Evolutionary conservation across 2,113 vertebrate species (phyloP).

Genomic region (Nycticebus coucang): DNA sequence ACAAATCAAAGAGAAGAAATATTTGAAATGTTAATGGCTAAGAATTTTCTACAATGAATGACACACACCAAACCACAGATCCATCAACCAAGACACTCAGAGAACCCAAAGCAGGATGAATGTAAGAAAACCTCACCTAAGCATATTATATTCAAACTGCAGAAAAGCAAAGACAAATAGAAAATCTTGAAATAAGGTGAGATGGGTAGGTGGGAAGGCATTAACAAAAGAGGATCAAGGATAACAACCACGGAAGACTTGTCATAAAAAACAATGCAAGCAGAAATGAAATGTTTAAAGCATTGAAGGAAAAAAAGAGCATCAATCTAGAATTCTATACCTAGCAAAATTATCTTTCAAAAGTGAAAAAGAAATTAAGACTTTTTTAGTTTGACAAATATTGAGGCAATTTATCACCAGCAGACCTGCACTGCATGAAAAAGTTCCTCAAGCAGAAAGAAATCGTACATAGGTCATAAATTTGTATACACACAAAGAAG

Average conservation of each 20-base stretch:
- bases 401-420: not conserved
- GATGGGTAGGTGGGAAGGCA: not conserved
- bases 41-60: not conserved
- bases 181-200: not conserved
- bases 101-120: not conserved
- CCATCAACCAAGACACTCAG: not conserved
- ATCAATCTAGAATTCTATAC: not conserved
- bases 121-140: not conserved
- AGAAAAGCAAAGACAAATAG: not conserved
- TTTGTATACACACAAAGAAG: not conserved
- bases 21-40: not conserved
- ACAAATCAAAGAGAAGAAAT: not conserved
- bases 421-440: not conserved
- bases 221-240: not conserved
- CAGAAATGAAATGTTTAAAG: not conserved
- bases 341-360: not conserved
- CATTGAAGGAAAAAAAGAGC: not conserved
- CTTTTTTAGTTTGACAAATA: not conserved
- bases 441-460: not conserved
- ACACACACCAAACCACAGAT: not conserved
- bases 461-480: not conserved
- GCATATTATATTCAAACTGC: not conserved
- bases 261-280: not conserved
- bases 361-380: not conserved
- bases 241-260: not conserved